Evolutionary conservation across 2,113 vertebrate species (phyloP), one percentile per base, ranked within the genome.

Genomic region (Dolichotis patagonum): DNA sequence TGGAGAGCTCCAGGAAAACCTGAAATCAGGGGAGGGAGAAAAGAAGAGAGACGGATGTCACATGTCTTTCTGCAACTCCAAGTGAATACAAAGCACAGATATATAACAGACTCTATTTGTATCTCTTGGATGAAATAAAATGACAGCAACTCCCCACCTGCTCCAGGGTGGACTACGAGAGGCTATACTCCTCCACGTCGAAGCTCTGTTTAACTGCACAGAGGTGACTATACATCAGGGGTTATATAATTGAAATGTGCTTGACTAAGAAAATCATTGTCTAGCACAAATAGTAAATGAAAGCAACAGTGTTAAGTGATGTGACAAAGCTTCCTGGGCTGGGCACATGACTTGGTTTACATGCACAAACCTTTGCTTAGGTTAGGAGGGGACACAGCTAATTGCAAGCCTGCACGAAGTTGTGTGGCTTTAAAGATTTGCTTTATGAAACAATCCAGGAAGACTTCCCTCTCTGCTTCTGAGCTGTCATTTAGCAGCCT

Each of bases 1-100:
- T 97, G 87, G 95, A 98, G 93, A 99, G 96, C 28, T 99, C 98
- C 7, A 98, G 14, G 38, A 98, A 99, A 4, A 98, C 98, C 98
- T 99, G 94, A 85, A 6, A 1, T 0, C 49, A 1, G 0, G n/a
- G 46, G 49, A 13, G 22, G 4, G 3, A 38, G 32, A 52, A 3
- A 8, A 12, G 0, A 8, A 85, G 60, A 0, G 22, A 88, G 56
- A 0, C 9, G n/a, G 71, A 0, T 0, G 12, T 30, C 19, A 19
- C 0, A 0, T 88, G 32, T 52, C 0, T 56, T 75, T 32, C 84
- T 11, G 3, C 5, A n/a, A 7, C 38, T 85, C 65, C 28, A 11
- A 60, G 14, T 20, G 30, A n/a, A 35, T 26, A 22, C 32, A 77
- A 52, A 16, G 13, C 38, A 46, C 73, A 30, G 1, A 5, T 11